Base-by-base conservation (phyloP, 2,888 invertebrate genomes). In the Slavum lentiscoides region DNA sequence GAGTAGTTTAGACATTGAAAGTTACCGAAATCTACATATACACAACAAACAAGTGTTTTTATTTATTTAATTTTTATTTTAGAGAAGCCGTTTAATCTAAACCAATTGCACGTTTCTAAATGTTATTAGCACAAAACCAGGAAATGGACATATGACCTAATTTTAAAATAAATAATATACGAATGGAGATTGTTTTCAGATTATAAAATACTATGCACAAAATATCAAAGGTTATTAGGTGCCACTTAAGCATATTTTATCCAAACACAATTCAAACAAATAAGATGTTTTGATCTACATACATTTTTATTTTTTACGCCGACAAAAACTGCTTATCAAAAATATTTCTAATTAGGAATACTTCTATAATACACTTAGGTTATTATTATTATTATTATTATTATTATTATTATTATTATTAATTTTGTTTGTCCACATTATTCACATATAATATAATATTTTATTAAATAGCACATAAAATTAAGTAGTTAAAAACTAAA, bases 161-260 rank as follows among this genome's bases (percentile, higher is more conserved):
- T 55, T 74, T 53, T 61, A 43, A 23, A 17, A 53, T 19, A 55
- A 30, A 69, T 74, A 53, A 37, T 53, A 15, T n/a, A n/a, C 13
- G 1, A 49, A 1, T 11, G 13, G 1, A 49, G 17, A 64, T 21
- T 49, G 19, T 72, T 62, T 62, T 53, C 30, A 13, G 49, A 73
- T 73, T n/a, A 62, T 17, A 62, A 73, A 61, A 69, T 55, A 69
- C 11, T 62, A 7, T 23, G 15, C 13, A 73, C n/a, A 62, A n/a
- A 30, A 7, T 4, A 74, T 53, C 15, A 74, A 53, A 74, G 53
- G 62, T 74, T 49, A 53, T 61, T 49, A 43, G 17, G 19, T 61
- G 23, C 7, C 53, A 70, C 17, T 30, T 19, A 73, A 9, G 19
- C 49, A n/a, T n/a, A 62, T 62, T 55, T 11, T 53, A 62, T 23